Evolutionary conservation across 2,113 vertebrate genomes (phyloP).

Genomic region (Pomatostomus ruficeps): DNA sequence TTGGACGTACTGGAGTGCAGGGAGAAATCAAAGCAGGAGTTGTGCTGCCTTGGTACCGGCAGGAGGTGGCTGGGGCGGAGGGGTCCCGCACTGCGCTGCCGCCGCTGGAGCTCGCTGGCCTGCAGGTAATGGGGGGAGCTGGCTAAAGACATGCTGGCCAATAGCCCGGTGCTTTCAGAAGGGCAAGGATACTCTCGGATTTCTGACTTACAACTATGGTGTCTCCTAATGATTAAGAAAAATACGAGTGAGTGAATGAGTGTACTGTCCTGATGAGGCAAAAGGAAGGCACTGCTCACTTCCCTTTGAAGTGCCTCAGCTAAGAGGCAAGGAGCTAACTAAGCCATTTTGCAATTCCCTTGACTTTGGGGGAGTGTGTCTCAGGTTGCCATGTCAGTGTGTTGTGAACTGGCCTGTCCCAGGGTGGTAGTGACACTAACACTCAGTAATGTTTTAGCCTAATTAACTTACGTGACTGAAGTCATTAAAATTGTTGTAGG

Average conservation of each 20-base stretch:
- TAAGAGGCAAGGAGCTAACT: not conserved
- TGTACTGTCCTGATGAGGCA: not conserved
- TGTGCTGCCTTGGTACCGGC: accelerated
- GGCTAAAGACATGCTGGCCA: not conserved
- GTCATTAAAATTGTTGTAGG: not conserved
- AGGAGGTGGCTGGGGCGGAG: not conserved
- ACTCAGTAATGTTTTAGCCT: not conserved
- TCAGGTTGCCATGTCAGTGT: not conserved
- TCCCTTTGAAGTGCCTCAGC: not conserved
- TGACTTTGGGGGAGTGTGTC: not conserved
- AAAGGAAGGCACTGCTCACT: not conserved
- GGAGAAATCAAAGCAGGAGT: not conserved
- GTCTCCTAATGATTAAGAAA: not conserved
- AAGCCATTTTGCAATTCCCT: not conserved
- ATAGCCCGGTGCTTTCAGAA: not conserved
- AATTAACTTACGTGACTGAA: not conserved
- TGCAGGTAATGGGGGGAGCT: not conserved
- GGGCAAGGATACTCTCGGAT: not conserved
- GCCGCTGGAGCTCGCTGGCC: accelerated
- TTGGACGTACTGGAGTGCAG: accelerated
- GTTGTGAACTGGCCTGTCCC: not conserved
- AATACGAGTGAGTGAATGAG: not conserved
- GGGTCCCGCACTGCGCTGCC: accelerated
- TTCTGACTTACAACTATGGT: not conserved
- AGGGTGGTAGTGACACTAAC: not conserved